Conservation (phyloP, 2,797 vertebrate species). For the Threskiornis aethiopicus region DNA sequence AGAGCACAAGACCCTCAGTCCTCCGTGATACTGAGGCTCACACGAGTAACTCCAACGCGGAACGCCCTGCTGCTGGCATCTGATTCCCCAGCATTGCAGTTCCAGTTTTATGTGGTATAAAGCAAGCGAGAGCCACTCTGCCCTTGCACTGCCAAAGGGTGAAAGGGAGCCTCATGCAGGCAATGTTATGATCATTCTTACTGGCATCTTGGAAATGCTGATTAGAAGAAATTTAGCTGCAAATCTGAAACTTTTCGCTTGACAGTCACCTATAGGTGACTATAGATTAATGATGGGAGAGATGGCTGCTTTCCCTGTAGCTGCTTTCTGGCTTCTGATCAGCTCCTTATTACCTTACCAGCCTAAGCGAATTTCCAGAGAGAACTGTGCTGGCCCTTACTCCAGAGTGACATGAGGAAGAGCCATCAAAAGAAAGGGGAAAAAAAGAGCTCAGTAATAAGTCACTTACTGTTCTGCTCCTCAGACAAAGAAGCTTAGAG, state of each 20-base stretch:
- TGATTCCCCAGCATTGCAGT: not conserved
- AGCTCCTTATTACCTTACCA: not conserved
- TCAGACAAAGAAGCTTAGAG: not conserved
- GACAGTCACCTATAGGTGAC: not conserved
- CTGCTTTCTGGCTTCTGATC: not conserved
- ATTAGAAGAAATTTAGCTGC: not conserved
- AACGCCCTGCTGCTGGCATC: not conserved
- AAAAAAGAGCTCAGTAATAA: not conserved
- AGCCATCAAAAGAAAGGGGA: not conserved
- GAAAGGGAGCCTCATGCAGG: not conserved
- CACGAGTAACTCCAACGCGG: not conserved
- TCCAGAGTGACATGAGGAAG: not conserved
- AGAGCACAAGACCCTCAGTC: not conserved
- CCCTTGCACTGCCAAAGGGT: not conserved
- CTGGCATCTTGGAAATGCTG: not conserved
- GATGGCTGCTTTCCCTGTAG: not conserved
- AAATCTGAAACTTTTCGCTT: not conserved
- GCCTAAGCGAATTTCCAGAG: not conserved
- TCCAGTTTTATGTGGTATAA: not conserved
- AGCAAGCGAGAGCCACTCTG: not conserved
- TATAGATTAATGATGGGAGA: not conserved
- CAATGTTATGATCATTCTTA: not conserved
- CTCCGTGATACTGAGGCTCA: not conserved
- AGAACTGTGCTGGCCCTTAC: not conserved
- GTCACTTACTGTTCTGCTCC: not conserved